Conservation (phyloP, 2,888 invertebrate species). For the Limnephilus marmoratus region DNA sequence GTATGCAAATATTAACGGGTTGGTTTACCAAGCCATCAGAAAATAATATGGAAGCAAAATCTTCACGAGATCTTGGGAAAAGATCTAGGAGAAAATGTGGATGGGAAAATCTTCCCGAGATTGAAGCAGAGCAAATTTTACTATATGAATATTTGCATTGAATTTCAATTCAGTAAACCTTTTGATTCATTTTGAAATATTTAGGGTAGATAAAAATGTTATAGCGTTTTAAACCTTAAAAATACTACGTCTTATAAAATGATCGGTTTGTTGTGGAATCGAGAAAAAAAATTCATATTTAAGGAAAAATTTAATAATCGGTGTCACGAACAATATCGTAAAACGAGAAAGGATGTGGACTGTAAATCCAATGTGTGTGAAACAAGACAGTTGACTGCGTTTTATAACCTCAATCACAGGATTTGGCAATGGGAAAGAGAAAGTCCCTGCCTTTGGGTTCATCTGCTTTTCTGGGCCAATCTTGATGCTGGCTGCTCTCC, state of each 20-base stretch:
- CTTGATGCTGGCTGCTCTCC: no score
- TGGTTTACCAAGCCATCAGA: not conserved
- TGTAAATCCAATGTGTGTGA: no score
- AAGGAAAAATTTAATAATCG: not conserved
- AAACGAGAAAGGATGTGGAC: no score
- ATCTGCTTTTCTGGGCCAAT: no score
- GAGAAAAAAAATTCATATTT: no score
- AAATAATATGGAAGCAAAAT: not conserved
- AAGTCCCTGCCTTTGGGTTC: no score
- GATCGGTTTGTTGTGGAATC: no score
- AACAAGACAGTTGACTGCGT: no score
- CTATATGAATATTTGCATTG: not conserved
- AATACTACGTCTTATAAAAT: no score
- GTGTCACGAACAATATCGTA: no score
- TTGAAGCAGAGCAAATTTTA: not conserved
- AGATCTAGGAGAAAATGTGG: not conserved
- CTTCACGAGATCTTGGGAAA: not conserved
- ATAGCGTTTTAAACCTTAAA: not conserved
- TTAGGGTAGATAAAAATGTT: not conserved
- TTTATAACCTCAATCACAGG: no score
- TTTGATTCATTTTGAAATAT: not conserved
- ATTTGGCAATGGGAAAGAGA: no score
- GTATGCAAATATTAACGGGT: conserved; percentile 7
- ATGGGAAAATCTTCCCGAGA: not conserved
- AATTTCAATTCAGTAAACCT: not conserved